These are phyloP conservation scores for Eleginops maclovinus DNA, from an alignment of 2,113 vertebrate species.

Conservation along the genomic window DNA sequence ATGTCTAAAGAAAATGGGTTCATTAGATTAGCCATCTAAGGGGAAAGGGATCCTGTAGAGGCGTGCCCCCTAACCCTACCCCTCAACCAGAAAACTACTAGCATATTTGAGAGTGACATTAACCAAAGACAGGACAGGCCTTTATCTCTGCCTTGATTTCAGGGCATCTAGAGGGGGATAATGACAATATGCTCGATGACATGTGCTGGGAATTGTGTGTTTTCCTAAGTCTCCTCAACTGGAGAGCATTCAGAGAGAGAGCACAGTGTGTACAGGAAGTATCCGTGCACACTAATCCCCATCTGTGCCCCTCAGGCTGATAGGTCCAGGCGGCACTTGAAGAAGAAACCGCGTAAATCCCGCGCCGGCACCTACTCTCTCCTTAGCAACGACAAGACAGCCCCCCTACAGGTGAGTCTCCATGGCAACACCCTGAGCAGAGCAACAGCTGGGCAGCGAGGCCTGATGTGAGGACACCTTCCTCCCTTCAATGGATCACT, in stretches of 20 bases:
- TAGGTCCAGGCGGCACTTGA: constrained; percentile 77
- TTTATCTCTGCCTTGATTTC: background rate
- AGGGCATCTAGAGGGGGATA: background rate
- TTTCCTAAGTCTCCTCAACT: background rate
- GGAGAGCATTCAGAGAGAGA: background rate
- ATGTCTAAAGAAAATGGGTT: too few relatives aligned
- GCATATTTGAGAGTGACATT: too few relatives aligned
- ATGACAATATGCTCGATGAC: background rate
- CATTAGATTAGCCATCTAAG: too few relatives aligned
- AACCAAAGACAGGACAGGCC: too few relatives aligned
- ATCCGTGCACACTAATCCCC: background rate
- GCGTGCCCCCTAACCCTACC: too few relatives aligned
- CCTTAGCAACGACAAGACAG: constrained; percentile 68
- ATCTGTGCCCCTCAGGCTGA: constrained; percentile 68
- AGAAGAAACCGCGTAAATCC: constrained; percentile 72
- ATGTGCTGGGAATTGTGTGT: background rate
- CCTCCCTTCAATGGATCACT: constrained; percentile 48
- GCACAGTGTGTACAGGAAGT: background rate
- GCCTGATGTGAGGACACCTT: constrained; percentile 41
- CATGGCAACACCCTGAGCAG: constrained; percentile 63
- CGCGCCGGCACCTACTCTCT: constrained; percentile 77
- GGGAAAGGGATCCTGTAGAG: too few relatives aligned
- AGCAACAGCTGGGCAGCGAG: constrained; percentile 57
- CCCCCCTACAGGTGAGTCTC: constrained; percentile 76
- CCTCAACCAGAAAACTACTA: too few relatives aligned